Conservation (phyloP, 1,140 invertebrate genomes). For the Pomacea maculata region DNA sequence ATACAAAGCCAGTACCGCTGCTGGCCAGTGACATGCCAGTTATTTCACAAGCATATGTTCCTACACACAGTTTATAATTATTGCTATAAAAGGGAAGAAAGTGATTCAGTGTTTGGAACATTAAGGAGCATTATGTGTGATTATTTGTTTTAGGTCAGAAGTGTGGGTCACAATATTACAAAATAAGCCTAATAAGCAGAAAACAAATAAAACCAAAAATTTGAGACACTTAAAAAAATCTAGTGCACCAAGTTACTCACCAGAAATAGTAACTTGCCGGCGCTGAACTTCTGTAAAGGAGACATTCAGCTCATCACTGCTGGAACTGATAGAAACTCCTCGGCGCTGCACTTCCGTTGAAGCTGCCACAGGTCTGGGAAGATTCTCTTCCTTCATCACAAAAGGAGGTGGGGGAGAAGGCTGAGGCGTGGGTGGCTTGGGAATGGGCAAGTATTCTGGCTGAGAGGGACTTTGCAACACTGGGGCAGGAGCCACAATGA, state of each 20-base stretch:
- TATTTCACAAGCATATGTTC: too few species aligned
- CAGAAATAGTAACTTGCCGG: slow-evolving; percentile 11
- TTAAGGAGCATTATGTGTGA: too few species aligned
- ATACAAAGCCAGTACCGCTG: too few species aligned
- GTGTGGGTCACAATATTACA: too few species aligned
- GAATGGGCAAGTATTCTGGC: neutral
- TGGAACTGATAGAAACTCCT: slow-evolving; percentile 8
- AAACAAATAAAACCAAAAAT: neutral
- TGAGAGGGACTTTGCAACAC: neutral
- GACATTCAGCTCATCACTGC: slow-evolving; percentile 6
- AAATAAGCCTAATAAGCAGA: too few species aligned
- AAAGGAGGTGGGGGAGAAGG: neutral
- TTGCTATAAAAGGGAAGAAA: too few species aligned
- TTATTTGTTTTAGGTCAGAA: too few species aligned
- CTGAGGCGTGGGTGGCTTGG: neutral
- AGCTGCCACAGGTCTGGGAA: neutral
- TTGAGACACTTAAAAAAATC: neutral
- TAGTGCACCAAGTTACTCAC: neutral
- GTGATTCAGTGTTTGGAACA: too few species aligned
- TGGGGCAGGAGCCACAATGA: slow-evolving; percentile 32
- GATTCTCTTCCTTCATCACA: neutral
- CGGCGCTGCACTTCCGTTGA: neutral
- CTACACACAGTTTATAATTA: too few species aligned
- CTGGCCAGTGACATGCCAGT: too few species aligned
- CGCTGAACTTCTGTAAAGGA: slow-evolving; percentile 20